Evolutionary conservation across 2,888 invertebrate species (phyloP), one percentile per base, ranked within the genome.

Genomic region (Ectemnius lituratus): DNA sequence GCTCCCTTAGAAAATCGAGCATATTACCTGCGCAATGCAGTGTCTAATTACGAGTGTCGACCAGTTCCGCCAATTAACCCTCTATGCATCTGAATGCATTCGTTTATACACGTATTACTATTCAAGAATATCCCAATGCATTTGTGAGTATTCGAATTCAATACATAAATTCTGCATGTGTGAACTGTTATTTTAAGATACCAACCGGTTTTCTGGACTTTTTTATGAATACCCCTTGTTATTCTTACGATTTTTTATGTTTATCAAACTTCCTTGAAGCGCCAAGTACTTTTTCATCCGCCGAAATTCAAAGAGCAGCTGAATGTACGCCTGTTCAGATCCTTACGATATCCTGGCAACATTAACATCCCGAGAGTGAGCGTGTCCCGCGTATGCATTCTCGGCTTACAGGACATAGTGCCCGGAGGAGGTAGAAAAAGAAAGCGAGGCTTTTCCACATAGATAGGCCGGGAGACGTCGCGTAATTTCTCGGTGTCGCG

Each of bases 401-500:
- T 27, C 23, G 58, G 58, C 6, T 20, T 58, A 5, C 20, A 37
- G 37, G 11, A 37, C 8, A 11, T 37, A 37, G 37, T 8, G 37
- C 8, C 28, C 45, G n/a, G 37, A 11, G 28, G 18, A 62, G 47
- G 37, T 52, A 16, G 52, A 52, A 62, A 62, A 49, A 27, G 6
- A 37, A 37, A 16, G 62, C 14, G 16, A 23, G 18, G 37, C 37
- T 62, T 62, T 62, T 62, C 49, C 62, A 47, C 62, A 27, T 62
- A 46, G 23, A 47, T 23, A 23, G 16, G 46, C 27, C 37, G 52
- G 13, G 62, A 23, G 20, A 64, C 57, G 63, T 58, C 27, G 67
- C 60, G 56, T 62, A 69, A 75, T 72, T 69, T 49, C 67, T 62
- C 47, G 56, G 57, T 67, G 62, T 76, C 65, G 67, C 62, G 67